phyloP scores from a whole-genome alignment of 2,113 vertebrate genomes.

The Hippocampus barbouri region DNA sequence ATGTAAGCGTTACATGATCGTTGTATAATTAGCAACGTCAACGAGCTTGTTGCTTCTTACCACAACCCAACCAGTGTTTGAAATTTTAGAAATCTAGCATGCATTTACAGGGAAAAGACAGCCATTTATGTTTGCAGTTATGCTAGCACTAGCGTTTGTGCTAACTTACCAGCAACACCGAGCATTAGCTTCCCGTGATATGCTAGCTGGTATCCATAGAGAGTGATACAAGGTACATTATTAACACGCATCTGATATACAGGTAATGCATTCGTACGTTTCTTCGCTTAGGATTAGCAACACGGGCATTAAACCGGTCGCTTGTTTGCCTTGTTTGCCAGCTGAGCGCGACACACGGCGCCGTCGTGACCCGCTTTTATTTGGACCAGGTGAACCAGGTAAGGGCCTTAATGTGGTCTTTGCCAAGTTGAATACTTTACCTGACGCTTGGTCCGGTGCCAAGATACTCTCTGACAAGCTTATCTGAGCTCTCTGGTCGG shows the following conservation, averaged over 20 bases:
- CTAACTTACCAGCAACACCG: slow-evolving; percentile 52
- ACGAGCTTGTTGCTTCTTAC: background rate
- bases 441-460: slow-evolving; percentile 73
- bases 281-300: background rate
- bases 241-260: background rate
- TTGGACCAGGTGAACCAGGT: background rate
- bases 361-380: slow-evolving; percentile 25
- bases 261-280: background rate
- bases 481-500: slow-evolving; percentile 67
- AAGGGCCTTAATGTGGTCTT: slow-evolving; percentile 11
- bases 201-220: background rate
- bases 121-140: background rate
- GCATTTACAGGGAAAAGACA: background rate
- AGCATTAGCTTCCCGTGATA: slow-evolving; percentile 11
- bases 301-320: slow-evolving; percentile 6
- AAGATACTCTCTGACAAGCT: slow-evolving; percentile 75
- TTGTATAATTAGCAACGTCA: background rate
- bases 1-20: background rate
- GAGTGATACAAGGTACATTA: background rate
- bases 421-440: slow-evolving; percentile 59
- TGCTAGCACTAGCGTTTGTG: slow-evolving; percentile 26
- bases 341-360: background rate
- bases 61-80: background rate
- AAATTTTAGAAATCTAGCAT: background rate
- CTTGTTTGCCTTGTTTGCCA: background rate